Conservation (phyloP, 2,888 invertebrate genomes). For the Caenorhabditis sinica region DNA sequence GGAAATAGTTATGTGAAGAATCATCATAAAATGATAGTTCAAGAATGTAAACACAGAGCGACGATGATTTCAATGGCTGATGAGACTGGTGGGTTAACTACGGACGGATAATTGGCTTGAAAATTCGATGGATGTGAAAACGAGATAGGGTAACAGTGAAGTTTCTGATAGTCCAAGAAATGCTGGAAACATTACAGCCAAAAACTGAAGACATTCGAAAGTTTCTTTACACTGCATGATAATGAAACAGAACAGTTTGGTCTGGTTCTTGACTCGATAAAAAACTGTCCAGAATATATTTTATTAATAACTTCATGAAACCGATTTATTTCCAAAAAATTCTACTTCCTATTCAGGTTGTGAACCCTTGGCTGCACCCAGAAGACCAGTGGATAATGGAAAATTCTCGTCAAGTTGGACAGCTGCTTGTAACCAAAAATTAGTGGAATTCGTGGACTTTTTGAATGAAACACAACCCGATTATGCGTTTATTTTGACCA, state of each 20-base stretch:
- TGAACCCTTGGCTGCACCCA: constrained; percentile 25
- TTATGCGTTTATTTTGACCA: constrained; percentile 43
- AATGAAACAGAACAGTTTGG: too few species aligned
- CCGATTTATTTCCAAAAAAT: too few species aligned
- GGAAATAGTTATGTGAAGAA: constrained; percentile 66
- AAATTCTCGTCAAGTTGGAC: neutral
- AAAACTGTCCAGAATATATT: too few species aligned
- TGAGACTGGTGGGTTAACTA: constrained; percentile 13
- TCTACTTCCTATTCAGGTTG: constrained; percentile 23
- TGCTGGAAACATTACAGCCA: too few species aligned
- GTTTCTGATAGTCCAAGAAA: too few species aligned
- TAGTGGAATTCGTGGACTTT: constrained; percentile 33
- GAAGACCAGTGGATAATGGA: constrained; percentile 5
- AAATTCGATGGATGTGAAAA: too few species aligned
- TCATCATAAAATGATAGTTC: constrained; percentile 54
- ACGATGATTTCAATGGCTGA: constrained; percentile 7
- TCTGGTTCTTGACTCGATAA: too few species aligned
- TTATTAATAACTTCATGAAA: too few species aligned
- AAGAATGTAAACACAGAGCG: constrained; percentile 46
- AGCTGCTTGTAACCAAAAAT: neutral
- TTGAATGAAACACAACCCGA: constrained; percentile 29
- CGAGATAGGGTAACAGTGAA: too few species aligned
- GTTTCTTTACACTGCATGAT: too few species aligned
- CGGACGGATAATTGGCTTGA: too few species aligned
- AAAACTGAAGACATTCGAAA: too few species aligned